Evolutionary conservation across 2,797 vertebrate genomes (phyloP), one percentile per base, ranked within the genome.

Genomic region (Megaceryle alcyon): DNA sequence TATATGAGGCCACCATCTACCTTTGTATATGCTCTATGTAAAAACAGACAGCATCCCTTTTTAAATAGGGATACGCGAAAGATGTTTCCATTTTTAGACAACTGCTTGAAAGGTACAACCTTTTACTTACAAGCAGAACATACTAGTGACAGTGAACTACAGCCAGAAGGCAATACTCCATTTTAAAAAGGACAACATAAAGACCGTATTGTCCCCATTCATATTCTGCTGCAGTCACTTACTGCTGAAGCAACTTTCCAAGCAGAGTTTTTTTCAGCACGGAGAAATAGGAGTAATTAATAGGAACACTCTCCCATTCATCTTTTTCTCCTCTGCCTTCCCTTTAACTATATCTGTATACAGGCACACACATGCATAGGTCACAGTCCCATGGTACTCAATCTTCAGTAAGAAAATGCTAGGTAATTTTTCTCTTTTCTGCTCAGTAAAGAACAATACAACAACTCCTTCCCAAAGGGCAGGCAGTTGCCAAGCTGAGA

Each of bases 31-130:
- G 19, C 15, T 66, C 59, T 8, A 8, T 22, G 48, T 48, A 77
- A 82, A 88, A 79, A 0, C 57, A 90, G 56, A 15, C 54, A 90
- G 7, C 7, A 28, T 33, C 29, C 43, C 33, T 33, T 86, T 69
- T 64, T 22, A 61, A 87, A 75, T 5, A 72, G 0, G 2, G 39
- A 56, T 51, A 71, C 14, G 44, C n/a, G 26, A 46, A 61, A 82
- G 6, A 35, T 84, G 79, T 94, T 94, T 90, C 63, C 82, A 76
- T 86, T 96, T 96, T 94, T 83, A 88, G 77, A 79, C 60, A 90
- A 84, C 13, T 83, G 66, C 56, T 95, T 90, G 80, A 73, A 88
- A 96, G 82, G 92, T 82, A 77, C 37, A 79, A 73, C 56, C 35
- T 94, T 81, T 85, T 88, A 61, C 70, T 94, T 78, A 88, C 15